phyloP scores from a whole-genome alignment of 2,888 invertebrate species.

The Pheosia gnoma region DNA sequence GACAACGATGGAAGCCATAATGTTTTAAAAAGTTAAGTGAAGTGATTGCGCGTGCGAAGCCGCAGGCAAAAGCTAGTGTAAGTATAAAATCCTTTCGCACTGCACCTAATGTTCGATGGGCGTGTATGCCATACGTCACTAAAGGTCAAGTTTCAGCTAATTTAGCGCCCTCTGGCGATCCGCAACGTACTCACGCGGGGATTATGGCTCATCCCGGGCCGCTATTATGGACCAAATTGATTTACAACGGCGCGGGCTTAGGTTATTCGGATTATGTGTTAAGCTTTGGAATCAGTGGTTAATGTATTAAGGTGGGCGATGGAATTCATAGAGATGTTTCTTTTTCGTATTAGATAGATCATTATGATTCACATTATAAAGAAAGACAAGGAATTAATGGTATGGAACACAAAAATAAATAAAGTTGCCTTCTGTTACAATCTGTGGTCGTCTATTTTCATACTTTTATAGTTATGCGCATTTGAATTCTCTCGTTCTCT shows the following conservation, averaged over 20 bases:
- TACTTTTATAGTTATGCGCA: too few relatives aligned
- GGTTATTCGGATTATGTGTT: conserved; percentile 34
- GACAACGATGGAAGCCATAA: too few relatives aligned
- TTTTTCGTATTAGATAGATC: too few relatives aligned
- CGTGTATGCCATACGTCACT: conserved; percentile 26
- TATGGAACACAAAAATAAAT: too few relatives aligned
- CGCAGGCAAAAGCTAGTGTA: too few relatives aligned
- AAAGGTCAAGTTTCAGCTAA: conserved; percentile 18
- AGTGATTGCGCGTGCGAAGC: too few relatives aligned
- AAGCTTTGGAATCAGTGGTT: conserved; percentile 29
- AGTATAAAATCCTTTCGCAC: conserved; percentile 9
- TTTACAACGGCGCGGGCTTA: conserved; percentile 19
- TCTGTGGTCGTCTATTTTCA: too few relatives aligned
- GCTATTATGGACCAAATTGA: conserved; percentile 26
- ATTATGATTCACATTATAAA: too few relatives aligned
- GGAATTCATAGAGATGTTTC: conserved; percentile 6
- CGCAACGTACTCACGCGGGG: conserved; percentile 37
- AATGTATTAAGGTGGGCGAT: conserved; percentile 24
- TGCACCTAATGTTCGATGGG: conserved; percentile 41
- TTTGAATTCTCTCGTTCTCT: too few relatives aligned
- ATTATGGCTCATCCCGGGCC: conserved; percentile 28
- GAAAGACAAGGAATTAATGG: too few relatives aligned
- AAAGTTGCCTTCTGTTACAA: too few relatives aligned
- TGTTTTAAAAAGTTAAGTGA: too few relatives aligned
- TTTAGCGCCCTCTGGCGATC: conserved; percentile 35